Percentiles rank a stretch among this genome's conserved stretches.
Conservation (phyloP, 1,140 invertebrate species). For the Myzus persicae region DNA sequence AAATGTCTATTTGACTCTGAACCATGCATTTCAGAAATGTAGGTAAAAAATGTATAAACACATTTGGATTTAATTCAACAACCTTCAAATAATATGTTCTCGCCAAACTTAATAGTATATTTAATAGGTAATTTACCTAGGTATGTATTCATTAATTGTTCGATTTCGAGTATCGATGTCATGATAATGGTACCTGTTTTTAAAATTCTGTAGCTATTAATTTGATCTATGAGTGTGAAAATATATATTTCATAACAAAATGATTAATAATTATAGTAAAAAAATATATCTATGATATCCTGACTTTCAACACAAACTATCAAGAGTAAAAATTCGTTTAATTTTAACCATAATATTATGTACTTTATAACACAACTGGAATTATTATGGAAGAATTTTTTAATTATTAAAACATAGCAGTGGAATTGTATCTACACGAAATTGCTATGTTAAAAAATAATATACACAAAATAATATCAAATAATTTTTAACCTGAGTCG, state of each 20-base stretch:
- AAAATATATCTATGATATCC: not conserved
- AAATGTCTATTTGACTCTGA: not conserved
- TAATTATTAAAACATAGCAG: not conserved
- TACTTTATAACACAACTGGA: too few species aligned
- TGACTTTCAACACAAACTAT: not conserved
- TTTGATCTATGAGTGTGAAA: not conserved
- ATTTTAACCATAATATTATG: not conserved
- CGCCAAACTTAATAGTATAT: too few species aligned
- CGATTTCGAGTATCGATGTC: not conserved
- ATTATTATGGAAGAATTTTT: too few species aligned
- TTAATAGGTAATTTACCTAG: too few species aligned
- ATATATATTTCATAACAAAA: not conserved
- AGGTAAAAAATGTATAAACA: not conserved
- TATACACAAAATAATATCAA: not conserved
- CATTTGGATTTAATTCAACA: not conserved
- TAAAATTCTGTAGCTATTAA: not conserved
- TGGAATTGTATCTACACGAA: not conserved
- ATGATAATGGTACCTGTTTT: too few species aligned
- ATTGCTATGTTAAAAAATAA: not conserved
- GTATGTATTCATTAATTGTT: too few species aligned
- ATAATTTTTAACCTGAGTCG: not conserved
- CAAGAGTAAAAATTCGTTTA: not conserved
- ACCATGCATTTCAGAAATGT: not conserved
- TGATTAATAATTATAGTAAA: too few species aligned
- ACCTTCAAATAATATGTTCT: too few species aligned